Evolutionary conservation across 2,113 vertebrate species (phyloP).

Genomic region (Thermophis baileyi): DNA sequence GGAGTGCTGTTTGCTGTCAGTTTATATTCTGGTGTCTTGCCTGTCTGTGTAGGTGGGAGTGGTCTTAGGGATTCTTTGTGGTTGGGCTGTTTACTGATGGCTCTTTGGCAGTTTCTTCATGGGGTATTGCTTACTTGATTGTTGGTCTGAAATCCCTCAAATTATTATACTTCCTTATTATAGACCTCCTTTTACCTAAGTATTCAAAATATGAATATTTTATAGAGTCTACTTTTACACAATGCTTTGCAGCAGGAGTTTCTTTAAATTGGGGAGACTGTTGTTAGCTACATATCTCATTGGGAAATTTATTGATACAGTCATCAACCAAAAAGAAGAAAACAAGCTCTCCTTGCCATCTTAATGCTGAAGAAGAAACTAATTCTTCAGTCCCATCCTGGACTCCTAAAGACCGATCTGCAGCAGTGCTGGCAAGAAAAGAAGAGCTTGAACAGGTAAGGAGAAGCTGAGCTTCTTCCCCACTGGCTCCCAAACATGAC

Average conservation of each 20-base stretch:
- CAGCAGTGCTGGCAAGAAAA: slow-evolving; percentile 47
- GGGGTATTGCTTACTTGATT: no score
- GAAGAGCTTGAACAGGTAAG: slow-evolving; percentile 56
- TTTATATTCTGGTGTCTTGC: no score
- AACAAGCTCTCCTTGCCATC: accelerated
- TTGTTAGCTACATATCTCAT: neutral
- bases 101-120: no score
- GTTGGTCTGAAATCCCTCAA: no score
- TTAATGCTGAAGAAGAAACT: accelerated
- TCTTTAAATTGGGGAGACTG: neutral
- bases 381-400: accelerated
- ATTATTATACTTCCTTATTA: neutral
- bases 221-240: neutral
- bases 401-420: neutral
- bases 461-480: neutral
- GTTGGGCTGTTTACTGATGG: no score
- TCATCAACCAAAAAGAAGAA: accelerated
- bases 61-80: no score
- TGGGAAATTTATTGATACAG: neutral
- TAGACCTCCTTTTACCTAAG: neutral
- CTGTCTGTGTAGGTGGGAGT: no score
- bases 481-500: neutral
- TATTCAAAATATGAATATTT: neutral
- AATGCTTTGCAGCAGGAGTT: neutral
- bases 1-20: no score